Conservation (phyloP, 2,797 vertebrate species). For the Typhlichthys subterraneus region DNA sequence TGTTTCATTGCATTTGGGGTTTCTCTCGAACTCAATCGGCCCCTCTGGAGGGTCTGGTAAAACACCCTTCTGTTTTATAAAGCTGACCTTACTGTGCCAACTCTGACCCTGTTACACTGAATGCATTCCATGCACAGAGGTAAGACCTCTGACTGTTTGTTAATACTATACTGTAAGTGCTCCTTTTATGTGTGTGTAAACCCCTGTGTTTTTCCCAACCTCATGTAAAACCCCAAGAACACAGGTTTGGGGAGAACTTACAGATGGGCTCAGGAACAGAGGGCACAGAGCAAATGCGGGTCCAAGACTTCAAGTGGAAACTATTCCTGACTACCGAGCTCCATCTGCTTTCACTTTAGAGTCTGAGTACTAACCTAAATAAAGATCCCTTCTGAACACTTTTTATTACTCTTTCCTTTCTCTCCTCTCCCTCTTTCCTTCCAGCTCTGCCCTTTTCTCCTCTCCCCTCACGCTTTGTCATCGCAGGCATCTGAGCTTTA, state of each 20-base stretch:
- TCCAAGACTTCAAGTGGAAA: slow-evolving; percentile 82
- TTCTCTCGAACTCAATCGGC: slow-evolving; percentile 48
- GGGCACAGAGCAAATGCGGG: slow-evolving; percentile 63
- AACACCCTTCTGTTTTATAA: slow-evolving; percentile 20
- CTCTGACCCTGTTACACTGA: too few species aligned
- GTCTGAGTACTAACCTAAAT: slow-evolving; percentile 80
- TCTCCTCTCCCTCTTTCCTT: slow-evolving; percentile 34
- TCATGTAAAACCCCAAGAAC: slow-evolving; percentile 46
- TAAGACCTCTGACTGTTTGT: slow-evolving; percentile 11
- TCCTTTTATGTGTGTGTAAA: slow-evolving; percentile 3
- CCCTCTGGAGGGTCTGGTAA: background rate
- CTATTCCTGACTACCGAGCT: slow-evolving; percentile 70
- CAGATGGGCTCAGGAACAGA: slow-evolving; percentile 51
- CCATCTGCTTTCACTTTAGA: slow-evolving; percentile 84
- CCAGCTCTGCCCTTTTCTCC: slow-evolving; percentile 35
- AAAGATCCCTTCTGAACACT: slow-evolving; percentile 78
- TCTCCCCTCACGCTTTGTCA: slow-evolving; percentile 43
- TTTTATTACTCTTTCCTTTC: slow-evolving; percentile 56
- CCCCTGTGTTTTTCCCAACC: slow-evolving; percentile 37
- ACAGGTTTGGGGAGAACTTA: slow-evolving; percentile 39
- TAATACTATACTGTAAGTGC: slow-evolving; percentile 10
- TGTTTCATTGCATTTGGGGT: slow-evolving; percentile 44
- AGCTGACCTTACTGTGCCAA: slow-evolving; percentile 40
- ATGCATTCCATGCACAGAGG: background rate
- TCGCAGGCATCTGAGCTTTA: slow-evolving; percentile 44